phyloP scores from a whole-genome alignment of 1,140 invertebrate genomes.

The Melipona quadrifasciata region DNA sequence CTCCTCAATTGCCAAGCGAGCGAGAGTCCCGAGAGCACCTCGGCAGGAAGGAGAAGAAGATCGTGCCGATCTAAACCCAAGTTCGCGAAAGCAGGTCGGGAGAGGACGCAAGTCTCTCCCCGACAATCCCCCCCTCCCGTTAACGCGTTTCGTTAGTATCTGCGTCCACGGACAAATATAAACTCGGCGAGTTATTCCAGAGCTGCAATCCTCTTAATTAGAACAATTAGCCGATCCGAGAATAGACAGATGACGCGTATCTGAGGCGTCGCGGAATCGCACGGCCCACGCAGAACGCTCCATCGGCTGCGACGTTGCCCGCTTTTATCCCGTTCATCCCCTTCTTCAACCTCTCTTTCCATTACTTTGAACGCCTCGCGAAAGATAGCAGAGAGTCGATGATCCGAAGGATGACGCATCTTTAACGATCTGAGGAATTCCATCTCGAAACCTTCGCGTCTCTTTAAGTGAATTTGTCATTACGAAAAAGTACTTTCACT shows the following conservation, averaged over 20 bases:
- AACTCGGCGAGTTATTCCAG: conserved; percentile 74
- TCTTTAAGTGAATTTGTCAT: no score
- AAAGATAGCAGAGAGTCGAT: not conserved
- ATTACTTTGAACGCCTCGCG: not conserved
- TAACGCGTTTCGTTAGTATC: conserved; percentile 22
- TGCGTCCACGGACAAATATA: conserved; percentile 71
- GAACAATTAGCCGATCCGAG: conserved; percentile 76
- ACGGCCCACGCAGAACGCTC: not conserved
- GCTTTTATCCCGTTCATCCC: not conserved
- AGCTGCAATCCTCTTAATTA: conserved; percentile 78
- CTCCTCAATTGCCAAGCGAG: conserved; percentile 44
- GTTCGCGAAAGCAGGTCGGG: conserved; percentile 30
- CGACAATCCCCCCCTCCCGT: not conserved
- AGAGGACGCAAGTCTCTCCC: no score
- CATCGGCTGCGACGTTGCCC: not conserved
- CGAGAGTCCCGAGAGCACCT: conserved; percentile 14
- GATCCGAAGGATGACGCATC: not conserved
- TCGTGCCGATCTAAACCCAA: conserved; percentile 2
- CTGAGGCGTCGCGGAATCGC: conserved; percentile 28
- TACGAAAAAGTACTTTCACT: no score
- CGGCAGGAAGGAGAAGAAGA: conserved; percentile 30
- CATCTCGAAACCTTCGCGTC: no score
- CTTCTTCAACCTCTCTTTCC: not conserved
- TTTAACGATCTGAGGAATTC: no score
- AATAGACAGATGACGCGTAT: conserved; percentile 71